phyloP scores from a whole-genome alignment of 1,140 invertebrate species.

The Psilanteris sp. region DNA sequence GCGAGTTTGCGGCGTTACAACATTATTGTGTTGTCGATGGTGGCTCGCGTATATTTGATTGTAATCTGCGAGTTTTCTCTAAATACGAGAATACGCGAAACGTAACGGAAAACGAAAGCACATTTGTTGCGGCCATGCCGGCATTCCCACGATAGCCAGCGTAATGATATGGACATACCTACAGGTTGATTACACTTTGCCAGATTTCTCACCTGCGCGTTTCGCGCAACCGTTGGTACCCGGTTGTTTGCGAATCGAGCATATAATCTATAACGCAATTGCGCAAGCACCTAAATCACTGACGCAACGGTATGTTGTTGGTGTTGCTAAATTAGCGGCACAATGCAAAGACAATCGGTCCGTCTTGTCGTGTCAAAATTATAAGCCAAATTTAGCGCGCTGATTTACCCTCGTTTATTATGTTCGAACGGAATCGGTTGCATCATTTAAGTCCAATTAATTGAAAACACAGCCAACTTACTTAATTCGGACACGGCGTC shows the following conservation, averaged over 20 bases:
- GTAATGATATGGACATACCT: slow-evolving; percentile 30
- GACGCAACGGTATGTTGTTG: slow-evolving; percentile 33
- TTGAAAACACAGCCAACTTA: slow-evolving; percentile 57
- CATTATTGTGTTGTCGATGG: slow-evolving; percentile 11
- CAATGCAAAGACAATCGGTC: slow-evolving; percentile 40
- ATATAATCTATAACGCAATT: slow-evolving; percentile 55
- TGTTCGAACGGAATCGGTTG: slow-evolving; percentile 7
- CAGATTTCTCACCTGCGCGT: slow-evolving; percentile 47
- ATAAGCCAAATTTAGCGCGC: slow-evolving; percentile 5
- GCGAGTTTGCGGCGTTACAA: slow-evolving; percentile 8
- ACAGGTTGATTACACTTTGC: slow-evolving; percentile 42
- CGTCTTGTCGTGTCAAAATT: slow-evolving; percentile 20
- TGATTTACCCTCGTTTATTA: slow-evolving; percentile 34
- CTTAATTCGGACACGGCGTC: slow-evolving; percentile 69
- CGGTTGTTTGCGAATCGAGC: slow-evolving; percentile 26
- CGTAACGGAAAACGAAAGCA: slow-evolving; percentile 37
- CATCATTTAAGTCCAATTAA: slow-evolving; percentile 21
- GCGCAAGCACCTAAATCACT: slow-evolving; percentile 54
- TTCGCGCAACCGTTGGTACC: slow-evolving; percentile 9
- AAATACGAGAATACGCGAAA: slow-evolving; percentile 15
- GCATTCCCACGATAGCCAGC: slow-evolving; percentile 40
- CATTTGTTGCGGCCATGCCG: slow-evolving; percentile 8
- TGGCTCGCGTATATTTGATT: not conserved
- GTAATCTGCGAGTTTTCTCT: slow-evolving; percentile 5
- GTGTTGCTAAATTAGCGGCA: slow-evolving; percentile 31